Conservation (phyloP, 1,140 invertebrate species). For the Aphis craccivora region DNA sequence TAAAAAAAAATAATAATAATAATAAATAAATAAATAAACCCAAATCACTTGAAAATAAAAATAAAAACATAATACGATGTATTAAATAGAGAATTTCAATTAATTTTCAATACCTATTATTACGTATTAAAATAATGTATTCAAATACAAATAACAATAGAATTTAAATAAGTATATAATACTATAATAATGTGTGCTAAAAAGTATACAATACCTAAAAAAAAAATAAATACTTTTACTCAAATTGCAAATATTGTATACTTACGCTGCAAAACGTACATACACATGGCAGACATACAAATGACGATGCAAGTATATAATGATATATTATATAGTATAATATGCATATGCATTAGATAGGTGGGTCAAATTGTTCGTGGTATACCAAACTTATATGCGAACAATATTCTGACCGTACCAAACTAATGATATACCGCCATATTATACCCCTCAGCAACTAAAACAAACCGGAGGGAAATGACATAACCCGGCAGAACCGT, state of each 20-base stretch:
- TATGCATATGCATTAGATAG: conserved; percentile 13
- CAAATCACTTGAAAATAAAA: background rate
- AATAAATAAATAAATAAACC: too few species aligned
- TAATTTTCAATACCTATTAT: background rate
- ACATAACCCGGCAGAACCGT: background rate
- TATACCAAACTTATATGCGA: background rate
- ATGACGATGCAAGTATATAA: background rate
- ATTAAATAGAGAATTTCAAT: background rate
- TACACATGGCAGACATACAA: background rate
- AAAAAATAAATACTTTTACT: background rate
- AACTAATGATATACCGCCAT: background rate
- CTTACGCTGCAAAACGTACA: background rate
- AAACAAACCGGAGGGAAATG: background rate
- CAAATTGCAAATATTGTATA: background rate
- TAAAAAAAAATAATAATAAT: too few species aligned
- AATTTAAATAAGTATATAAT: background rate
- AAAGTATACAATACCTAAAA: background rate
- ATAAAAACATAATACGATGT: background rate
- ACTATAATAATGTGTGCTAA: too few species aligned
- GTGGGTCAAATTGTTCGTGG: background rate
- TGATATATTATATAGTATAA: background rate
- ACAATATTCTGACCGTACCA: background rate
- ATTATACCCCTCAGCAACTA: background rate
- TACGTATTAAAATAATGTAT: background rate
- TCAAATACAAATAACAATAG: background rate